phyloP scores from a whole-genome alignment of 2,113 vertebrate species.

The Ceyx melanurus region DNA sequence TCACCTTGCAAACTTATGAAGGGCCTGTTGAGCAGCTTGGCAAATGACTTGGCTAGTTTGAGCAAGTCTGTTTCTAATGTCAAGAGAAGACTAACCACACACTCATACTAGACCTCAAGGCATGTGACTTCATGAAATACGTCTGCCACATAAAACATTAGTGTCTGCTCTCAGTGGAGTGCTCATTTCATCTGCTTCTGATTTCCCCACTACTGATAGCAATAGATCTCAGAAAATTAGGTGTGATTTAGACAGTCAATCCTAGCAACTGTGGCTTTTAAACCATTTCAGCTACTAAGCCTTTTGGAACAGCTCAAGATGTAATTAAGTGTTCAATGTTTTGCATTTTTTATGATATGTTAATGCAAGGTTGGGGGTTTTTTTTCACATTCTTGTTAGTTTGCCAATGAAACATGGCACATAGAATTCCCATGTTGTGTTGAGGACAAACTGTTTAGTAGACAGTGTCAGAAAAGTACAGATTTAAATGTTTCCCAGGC shows the following conservation, averaged over 20 bases:
- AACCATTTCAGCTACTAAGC: background rate
- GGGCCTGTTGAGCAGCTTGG: background rate
- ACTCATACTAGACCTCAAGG: background rate
- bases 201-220: background rate
- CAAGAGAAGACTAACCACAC: background rate
- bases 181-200: background rate
- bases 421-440: background rate
- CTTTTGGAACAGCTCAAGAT: background rate
- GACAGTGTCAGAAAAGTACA: background rate
- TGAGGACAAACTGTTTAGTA: background rate
- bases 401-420: background rate
- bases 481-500: background rate
- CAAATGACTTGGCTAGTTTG: background rate
- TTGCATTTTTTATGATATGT: slow-evolving; percentile 24
- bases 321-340: background rate
- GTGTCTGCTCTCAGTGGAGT: background rate
- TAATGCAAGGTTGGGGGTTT: background rate
- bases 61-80: background rate
- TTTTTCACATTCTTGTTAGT: background rate
- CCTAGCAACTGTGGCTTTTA: background rate
- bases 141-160: background rate
- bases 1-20: background rate
- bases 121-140: background rate
- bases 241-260: background rate
- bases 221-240: background rate